phyloP scores from a whole-genome alignment of 2,113 vertebrate species.

The Apodemus sylvaticus region DNA sequence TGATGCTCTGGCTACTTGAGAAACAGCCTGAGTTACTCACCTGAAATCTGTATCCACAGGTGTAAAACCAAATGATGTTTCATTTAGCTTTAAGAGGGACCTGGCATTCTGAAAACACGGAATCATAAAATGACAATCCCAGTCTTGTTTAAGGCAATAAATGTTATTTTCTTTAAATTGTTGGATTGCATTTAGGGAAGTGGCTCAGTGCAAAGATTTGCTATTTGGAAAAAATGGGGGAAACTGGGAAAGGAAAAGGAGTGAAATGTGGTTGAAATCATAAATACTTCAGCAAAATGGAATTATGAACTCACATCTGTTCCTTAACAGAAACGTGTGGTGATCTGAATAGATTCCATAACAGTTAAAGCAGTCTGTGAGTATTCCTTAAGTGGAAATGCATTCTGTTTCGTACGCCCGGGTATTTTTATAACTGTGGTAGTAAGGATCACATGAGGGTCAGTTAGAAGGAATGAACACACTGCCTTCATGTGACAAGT shows the following conservation, averaged over 20 bases:
- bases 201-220: constrained; percentile 31
- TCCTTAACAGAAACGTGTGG: constrained; percentile 18
- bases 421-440: constrained; percentile 19
- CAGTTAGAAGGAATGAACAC: not conserved
- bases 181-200: constrained; percentile 35
- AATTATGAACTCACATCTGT: constrained; percentile 56
- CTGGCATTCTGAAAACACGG: not conserved
- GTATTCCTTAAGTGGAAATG: constrained; percentile 23
- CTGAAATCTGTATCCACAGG: not conserved
- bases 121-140: constrained; percentile 15
- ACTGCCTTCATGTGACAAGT: constrained; percentile 28
- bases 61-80: constrained; percentile 38
- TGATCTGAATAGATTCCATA: constrained; percentile 25
- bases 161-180: not conserved
- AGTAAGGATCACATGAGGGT: not conserved
- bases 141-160: constrained; percentile 38
- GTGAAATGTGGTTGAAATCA: constrained; percentile 48
- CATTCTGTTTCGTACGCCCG: not conserved
- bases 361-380: not conserved
- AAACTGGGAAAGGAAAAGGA: constrained; percentile 4
- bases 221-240: constrained; percentile 25
- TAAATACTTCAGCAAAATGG: constrained; percentile 44
- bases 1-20: not conserved
- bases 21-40: not conserved
- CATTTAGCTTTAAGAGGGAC: constrained; percentile 50